Conservation (phyloP, 1,140 invertebrate genomes). For the Anastrepha obliqua region DNA sequence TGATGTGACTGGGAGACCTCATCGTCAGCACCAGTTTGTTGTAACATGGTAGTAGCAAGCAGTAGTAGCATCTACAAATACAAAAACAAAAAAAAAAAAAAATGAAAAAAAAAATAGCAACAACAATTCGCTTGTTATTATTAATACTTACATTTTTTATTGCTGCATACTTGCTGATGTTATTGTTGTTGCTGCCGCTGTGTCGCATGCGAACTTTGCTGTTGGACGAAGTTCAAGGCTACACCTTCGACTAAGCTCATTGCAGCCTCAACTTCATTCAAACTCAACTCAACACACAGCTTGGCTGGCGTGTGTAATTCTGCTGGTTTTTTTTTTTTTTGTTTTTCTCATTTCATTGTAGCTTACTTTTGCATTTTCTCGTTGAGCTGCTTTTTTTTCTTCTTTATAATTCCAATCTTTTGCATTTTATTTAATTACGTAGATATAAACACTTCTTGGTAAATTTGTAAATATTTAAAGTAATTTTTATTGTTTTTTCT, state of each 20-base stretch:
- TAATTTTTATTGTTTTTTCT: neutral
- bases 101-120: neutral
- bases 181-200: neutral
- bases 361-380: conserved; percentile 3
- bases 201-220: conserved; percentile 35
- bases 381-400: neutral
- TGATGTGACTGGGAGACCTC: neutral
- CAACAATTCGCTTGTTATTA: conserved; percentile 10
- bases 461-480: conserved; percentile 28
- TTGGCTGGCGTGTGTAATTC: conserved; percentile 22
- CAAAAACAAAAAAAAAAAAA: neutral
- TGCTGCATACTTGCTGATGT: neutral
- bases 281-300: neutral
- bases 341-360: neutral
- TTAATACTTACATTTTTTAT: neutral
- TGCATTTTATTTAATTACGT: conserved; percentile 10
- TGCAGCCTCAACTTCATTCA: conserved; percentile 16
- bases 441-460: neutral
- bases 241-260: neutral
- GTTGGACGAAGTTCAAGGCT: conserved; percentile 40
- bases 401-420: neutral
- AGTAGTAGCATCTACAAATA: neutral
- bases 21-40: neutral
- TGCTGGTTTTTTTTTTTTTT: neutral
- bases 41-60: neutral